phyloP scores from a whole-genome alignment of 2,888 invertebrate genomes.

The Plagodis dolabraria region DNA sequence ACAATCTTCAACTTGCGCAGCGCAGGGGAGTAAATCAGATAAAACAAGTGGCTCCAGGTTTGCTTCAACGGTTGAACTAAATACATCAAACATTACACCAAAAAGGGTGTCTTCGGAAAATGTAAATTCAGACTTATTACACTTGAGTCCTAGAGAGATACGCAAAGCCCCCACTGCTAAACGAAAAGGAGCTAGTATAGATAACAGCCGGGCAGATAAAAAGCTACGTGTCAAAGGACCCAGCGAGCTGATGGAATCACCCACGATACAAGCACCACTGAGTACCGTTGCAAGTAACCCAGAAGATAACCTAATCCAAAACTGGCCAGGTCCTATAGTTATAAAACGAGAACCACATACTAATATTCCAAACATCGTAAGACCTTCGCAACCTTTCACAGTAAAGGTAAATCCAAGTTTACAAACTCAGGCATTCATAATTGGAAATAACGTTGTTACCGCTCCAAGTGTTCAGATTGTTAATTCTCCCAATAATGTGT shows the following conservation, averaged over 20 bases:
- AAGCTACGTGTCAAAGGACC: constrained; percentile 13
- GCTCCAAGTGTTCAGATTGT: constrained; percentile 1
- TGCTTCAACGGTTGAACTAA: neutral
- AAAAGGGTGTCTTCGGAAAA: neutral
- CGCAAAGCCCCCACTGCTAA: neutral
- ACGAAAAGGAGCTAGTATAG: neutral
- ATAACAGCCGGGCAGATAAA: neutral
- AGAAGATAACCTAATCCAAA: neutral
- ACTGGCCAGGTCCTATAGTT: constrained; percentile 2
- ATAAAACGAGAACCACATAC: constrained; percentile 2
- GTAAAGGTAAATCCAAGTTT: constrained; percentile 1
- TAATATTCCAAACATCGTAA: constrained; percentile 4
- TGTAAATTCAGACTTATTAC: neutral
- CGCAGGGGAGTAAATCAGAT: neutral
- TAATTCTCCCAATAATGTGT: constrained; percentile 1
- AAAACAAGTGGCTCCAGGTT: neutral
- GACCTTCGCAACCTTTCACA: neutral
- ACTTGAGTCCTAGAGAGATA: no score
- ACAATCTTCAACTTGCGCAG: constrained; percentile 1
- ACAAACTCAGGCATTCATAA: constrained; percentile 1
- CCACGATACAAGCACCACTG: neutral
- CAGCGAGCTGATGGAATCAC: constrained; percentile 1
- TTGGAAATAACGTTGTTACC: neutral
- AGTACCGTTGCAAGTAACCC: neutral
- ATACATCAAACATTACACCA: neutral